These are phyloP conservation scores for Syngnathus floridae DNA, from an alignment of 2,113 vertebrate species.

Conservation along the genomic window DNA sequence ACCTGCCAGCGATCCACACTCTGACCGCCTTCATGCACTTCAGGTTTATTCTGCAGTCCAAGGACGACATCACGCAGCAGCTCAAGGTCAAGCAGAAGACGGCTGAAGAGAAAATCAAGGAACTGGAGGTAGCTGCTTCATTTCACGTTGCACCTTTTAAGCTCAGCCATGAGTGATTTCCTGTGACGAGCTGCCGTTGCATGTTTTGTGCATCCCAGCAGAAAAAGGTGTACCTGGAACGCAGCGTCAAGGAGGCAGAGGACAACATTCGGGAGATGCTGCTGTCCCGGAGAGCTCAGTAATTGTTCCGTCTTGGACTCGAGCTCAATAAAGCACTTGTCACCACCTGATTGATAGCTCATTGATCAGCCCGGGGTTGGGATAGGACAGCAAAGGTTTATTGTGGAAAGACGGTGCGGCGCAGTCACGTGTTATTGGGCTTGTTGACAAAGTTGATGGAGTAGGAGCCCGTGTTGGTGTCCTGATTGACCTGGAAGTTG, in stretches of 20 bases:
- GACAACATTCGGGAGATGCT: slow-evolving; percentile 97
- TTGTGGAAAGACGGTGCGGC: slow-evolving; percentile 7
- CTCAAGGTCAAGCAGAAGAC: slow-evolving; percentile 87
- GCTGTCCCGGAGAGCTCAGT: slow-evolving; percentile 85
- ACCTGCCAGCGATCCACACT: not conserved
- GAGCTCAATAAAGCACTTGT: not conserved
- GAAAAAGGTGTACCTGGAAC: slow-evolving; percentile 90
- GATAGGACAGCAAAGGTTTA: not conserved
- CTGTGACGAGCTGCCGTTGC: not conserved
- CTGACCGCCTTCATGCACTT: slow-evolving; percentile 20
- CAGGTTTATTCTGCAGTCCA: slow-evolving; percentile 95
- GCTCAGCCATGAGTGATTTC: too few relatives aligned
- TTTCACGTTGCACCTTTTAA: too few relatives aligned
- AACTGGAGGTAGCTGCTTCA: slow-evolving; percentile 79
- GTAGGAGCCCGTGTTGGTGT: slow-evolving; percentile 83
- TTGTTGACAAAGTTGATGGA: slow-evolving; percentile 94
- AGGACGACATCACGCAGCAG: slow-evolving; percentile 86
- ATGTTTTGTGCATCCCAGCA: slow-evolving; percentile 71
- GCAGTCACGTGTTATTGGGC: slow-evolving; percentile 62
- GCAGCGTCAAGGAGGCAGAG: slow-evolving; percentile 91
- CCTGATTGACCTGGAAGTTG: slow-evolving; percentile 96
- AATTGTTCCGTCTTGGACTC: slow-evolving; percentile 16
- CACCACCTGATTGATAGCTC: not conserved
- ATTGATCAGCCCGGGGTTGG: not conserved
- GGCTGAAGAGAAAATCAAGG: slow-evolving; percentile 94